Evolutionary conservation across 2,797 vertebrate species (phyloP).

Genomic region (Dromococcyx pavoninus): DNA sequence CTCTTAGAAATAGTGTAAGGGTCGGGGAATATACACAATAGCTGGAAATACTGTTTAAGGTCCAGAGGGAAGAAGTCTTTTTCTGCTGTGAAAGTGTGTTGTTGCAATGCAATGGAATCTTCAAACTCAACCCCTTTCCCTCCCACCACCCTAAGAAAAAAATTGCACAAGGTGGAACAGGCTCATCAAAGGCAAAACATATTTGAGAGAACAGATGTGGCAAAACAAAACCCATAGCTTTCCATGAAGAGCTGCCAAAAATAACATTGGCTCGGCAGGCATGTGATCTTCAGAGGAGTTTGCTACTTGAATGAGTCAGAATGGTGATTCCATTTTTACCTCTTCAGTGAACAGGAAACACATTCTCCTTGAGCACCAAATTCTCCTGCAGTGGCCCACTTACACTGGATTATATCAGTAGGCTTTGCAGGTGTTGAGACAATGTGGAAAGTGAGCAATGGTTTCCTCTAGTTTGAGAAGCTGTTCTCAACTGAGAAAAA

Average conservation of each 20-base stretch:
- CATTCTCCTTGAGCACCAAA: constrained; percentile 44
- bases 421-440: constrained; percentile 39
- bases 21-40: constrained; percentile 47
- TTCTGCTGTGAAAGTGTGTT: constrained; percentile 44
- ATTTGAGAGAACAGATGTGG: constrained; percentile 67
- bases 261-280: constrained; percentile 66
- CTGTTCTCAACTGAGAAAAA: neutral
- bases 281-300: constrained; percentile 68
- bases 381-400: constrained; percentile 44
- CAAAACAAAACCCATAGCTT: constrained; percentile 68
- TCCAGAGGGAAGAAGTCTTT: constrained; percentile 53
- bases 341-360: constrained; percentile 59
- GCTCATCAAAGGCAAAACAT: constrained; percentile 57
- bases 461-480: constrained; percentile 1
- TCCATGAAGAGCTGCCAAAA: constrained; percentile 71
- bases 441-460: neutral
- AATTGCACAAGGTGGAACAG: constrained; percentile 38
- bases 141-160: neutral
- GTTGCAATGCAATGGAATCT: constrained; percentile 20
- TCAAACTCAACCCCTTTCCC: neutral
- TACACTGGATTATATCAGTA: neutral
- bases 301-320: constrained; percentile 67
- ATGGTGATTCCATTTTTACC: constrained; percentile 69
- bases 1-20: constrained; percentile 36
- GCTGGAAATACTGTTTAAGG: constrained; percentile 69